Base-by-base conservation (phyloP, 2,797 vertebrate species). In the Cuculus canorus region DNA sequence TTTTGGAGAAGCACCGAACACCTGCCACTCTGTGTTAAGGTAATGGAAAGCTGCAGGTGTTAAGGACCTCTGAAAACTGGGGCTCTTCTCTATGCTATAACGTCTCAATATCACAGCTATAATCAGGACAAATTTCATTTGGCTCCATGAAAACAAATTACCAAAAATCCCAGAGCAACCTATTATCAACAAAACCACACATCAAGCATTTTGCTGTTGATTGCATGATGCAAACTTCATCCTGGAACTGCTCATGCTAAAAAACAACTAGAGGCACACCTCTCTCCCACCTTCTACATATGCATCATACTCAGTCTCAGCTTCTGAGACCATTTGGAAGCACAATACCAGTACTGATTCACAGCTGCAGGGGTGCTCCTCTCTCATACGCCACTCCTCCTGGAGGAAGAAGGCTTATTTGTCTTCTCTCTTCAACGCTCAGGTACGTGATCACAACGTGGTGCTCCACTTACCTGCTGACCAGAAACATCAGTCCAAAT, bases 381-480 rank as follows among this genome's bases (percentile, higher is more conserved):
- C 45, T 95, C 45, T 43, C 66, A 69, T 30, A 22, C 57, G 89
- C 82, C 80, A 88, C 65, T 95, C 87, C 90, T 82, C 68, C 66
- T 53, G 48, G 70, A 90, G 56, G 65, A 91, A 73, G 59, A 76
- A 78, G 65, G 52, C 43, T 21, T 92, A 73, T 82, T 92, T 84
- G 91, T 66, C 70, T 84, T 82, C 53, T 71, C 24, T 69, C 37
- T 61, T 39, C 2, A 4, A 45, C 82, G 76, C 76, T 48, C 7
- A 1, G 32, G 8, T 59, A 69, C 75, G 35, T 13, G 48, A 84
- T 60, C 73, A 60, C 39, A 50, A n/a, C 0, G 2, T 13, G 17
- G 21, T 68, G 30, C 33, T 80, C 60, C 28, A 90, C 97, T 72
- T 94, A 98, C 98, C 97, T 97, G 96, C 93, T 92, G 90, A 61